phyloP scores from a whole-genome alignment of 1,140 invertebrate genomes.

The Popillia japonica region DNA sequence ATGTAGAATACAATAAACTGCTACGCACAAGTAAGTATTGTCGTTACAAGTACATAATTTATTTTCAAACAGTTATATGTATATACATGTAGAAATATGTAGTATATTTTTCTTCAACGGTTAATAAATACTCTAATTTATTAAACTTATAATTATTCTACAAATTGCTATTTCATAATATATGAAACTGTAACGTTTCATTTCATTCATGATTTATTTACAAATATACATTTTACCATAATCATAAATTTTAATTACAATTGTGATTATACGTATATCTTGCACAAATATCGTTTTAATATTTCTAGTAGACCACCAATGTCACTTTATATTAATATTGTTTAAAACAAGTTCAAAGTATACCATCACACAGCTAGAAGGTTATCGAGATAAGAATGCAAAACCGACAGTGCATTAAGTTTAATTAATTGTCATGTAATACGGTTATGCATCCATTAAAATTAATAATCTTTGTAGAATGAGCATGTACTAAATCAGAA shows the following conservation, averaged over 20 bases:
- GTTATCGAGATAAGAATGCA: background rate
- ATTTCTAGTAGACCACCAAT: background rate
- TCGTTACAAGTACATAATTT: no score
- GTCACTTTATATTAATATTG: background rate
- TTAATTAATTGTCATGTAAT: conserved; percentile 10
- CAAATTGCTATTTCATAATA: no score
- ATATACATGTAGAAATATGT: no score
- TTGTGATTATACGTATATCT: background rate
- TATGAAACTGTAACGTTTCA: no score
- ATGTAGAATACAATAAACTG: no score
- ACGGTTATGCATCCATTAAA: conserved; percentile 11
- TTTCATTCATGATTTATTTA: no score
- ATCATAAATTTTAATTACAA: background rate
- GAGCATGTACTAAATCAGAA: background rate
- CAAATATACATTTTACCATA: background rate
- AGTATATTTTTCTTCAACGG: no score
- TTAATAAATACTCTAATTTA: no score
- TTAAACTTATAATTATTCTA: no score
- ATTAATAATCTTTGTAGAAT: conserved; percentile 14
- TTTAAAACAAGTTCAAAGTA: background rate
- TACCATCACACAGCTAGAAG: background rate
- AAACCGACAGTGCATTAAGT: background rate
- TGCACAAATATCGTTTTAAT: background rate
- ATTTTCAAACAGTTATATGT: no score
- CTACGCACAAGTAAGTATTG: no score